phyloP scores from a whole-genome alignment of 2,888 invertebrate species.

The Tetragnatha montana region DNA sequence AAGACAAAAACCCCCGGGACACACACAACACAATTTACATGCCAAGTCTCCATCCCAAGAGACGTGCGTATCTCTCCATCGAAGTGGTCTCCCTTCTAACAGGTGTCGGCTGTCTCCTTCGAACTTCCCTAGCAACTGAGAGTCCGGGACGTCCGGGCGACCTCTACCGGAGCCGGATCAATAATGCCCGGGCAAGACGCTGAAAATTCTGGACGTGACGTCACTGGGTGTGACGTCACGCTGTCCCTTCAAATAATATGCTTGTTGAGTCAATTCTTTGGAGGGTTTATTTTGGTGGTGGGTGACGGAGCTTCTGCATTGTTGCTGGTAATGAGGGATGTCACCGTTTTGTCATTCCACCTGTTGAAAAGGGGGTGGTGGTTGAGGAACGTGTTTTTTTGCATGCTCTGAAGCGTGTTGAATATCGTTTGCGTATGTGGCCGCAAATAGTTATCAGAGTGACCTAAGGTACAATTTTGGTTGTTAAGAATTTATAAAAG shows the following conservation, averaged over 20 bases:
- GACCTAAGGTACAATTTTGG: too few relatives aligned
- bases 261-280: not conserved
- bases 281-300: not conserved
- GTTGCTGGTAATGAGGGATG: too few relatives aligned
- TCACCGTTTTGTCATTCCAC: too few relatives aligned
- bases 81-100: not conserved
- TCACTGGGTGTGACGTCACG: conserved; percentile 18
- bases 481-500: too few relatives aligned
- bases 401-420: too few relatives aligned
- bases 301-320: too few relatives aligned
- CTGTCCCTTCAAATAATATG: not conserved
- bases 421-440: too few relatives aligned
- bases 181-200: conserved; percentile 36
- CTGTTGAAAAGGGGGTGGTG: too few relatives aligned
- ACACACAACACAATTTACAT: not conserved
- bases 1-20: too few relatives aligned
- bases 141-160: conserved; percentile 2
- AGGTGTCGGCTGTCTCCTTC: not conserved
- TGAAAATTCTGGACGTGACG: not conserved
- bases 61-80: conserved; percentile 1
- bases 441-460: too few relatives aligned
- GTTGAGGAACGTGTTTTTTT: too few relatives aligned
- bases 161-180: conserved; percentile 17
- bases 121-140: conserved; percentile 46
- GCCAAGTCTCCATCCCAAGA: not conserved